Base-by-base conservation (phyloP, 92 coral and sea anemone genomes). In the Siderastrea radians region DNA sequence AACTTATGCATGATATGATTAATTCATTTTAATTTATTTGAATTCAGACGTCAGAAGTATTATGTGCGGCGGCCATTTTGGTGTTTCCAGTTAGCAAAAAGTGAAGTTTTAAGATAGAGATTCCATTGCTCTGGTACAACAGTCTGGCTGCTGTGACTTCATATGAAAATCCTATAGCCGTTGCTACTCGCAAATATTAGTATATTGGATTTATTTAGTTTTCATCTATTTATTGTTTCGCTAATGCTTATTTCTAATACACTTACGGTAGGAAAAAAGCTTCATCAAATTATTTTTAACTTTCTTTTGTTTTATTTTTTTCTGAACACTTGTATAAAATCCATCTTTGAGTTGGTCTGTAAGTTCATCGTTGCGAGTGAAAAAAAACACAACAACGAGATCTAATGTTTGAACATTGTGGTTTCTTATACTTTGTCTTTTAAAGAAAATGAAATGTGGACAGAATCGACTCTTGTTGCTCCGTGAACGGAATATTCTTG, bases 1-100 rank as follows among this genome's bases (percentile, higher is more conserved):
- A 98, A 89, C 99, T 98, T 49, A 98, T 98, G 99, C 99, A 98
- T 76, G 99, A 98, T 67, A 98, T 98, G 99, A 89, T 98, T 64
- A 98, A 98, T 72, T 98, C 99, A 60, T 97, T 97, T 89, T 95
- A 91, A 93, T 84, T 57, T 61, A 71, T 66, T 17, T 11, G 46
- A 55, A 83, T 59, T 58, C 12, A 49, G 59, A 79, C 45, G 2
- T 63, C 3, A 48, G n/a, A 62, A 79, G 72, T 14, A 77, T 78
- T 26, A 62, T 62, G 72, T 10, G 7, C 72, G 17, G 67, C 52
- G 49, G 48, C 74, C 7, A 46, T 19, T 19, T 65, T 70, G 55
- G 74, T 70, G 55, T 46, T 46, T 4, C 26, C 17, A 70, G 8
- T 10, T 50, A 66, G 19, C 71, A 66, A 38, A 12, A 26, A 66